phyloP scores from a whole-genome alignment of 1,140 invertebrate species.

The Mamestra configurata region DNA sequence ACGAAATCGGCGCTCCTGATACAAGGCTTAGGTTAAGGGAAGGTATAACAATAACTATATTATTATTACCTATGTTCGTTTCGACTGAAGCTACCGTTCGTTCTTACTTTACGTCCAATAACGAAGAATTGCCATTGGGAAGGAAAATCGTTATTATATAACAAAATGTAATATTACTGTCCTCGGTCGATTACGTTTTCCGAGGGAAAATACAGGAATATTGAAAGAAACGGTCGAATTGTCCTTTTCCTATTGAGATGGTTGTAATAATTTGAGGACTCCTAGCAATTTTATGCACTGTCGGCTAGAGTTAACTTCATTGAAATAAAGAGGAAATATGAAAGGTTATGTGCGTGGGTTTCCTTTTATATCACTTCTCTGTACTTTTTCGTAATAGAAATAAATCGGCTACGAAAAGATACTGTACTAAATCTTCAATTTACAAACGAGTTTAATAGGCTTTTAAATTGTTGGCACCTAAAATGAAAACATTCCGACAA shows the following conservation, averaged over 20 bases:
- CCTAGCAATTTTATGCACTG: constrained; percentile 60
- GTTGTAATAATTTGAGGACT: constrained; percentile 60
- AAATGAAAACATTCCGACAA: constrained; percentile 1
- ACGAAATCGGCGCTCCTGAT: constrained; percentile 48
- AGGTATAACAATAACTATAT: constrained; percentile 80
- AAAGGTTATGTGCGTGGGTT: constrained; percentile 32
- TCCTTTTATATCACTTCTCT: neutral
- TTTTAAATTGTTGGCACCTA: neutral
- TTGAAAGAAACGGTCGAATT: constrained; percentile 66
- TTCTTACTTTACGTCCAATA: constrained; percentile 72
- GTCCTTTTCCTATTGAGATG: constrained; percentile 63
- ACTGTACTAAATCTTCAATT: neutral
- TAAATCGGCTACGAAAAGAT: neutral
- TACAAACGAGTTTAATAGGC: constrained; percentile 10
- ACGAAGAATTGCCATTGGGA: constrained; percentile 71
- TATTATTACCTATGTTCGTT: constrained; percentile 75
- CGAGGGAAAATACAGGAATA: constrained; percentile 65
- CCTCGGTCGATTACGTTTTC: constrained; percentile 66
- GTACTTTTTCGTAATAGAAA: neutral
- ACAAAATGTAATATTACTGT: constrained; percentile 71
- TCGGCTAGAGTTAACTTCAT: constrained; percentile 45
- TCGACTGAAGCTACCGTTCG: constrained; percentile 68
- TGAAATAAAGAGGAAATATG: constrained; percentile 49
- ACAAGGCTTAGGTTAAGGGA: constrained; percentile 63
- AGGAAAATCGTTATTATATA: constrained; percentile 74